These are phyloP conservation scores for Anneissia japonica DNA, from an alignment of 35 echinoderm and acorn worm genomes.

Conservation along the genomic window DNA sequence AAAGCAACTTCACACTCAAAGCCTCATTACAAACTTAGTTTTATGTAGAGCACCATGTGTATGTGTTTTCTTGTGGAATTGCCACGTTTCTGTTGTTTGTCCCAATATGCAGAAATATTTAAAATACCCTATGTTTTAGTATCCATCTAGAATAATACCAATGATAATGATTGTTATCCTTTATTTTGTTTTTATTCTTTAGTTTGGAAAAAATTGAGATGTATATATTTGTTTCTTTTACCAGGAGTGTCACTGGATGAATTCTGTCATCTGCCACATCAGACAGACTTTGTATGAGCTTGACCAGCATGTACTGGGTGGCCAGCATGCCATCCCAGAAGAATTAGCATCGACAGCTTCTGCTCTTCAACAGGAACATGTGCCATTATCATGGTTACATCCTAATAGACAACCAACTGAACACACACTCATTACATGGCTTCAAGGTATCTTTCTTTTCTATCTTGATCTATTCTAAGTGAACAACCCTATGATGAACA, in stretches of 20 bases:
- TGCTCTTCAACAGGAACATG: slow-evolving; percentile 71
- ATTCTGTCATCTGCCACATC: slow-evolving; percentile 81
- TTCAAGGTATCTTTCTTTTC: slow-evolving; percentile 34
- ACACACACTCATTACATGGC: slow-evolving; percentile 82
- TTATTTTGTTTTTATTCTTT: too few species aligned
- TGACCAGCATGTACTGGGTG: slow-evolving; percentile 57
- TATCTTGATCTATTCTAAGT: neutral
- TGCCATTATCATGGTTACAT: slow-evolving; percentile 89
- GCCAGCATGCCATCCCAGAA: slow-evolving; percentile 69
- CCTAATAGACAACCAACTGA: slow-evolving; percentile 66
- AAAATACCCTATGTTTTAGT: too few species aligned
- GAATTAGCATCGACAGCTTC: slow-evolving; percentile 21
- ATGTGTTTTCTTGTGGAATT: too few species aligned
- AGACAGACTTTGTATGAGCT: slow-evolving; percentile 67
- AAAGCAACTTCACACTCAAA: too few species aligned
- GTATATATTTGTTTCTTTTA: neutral
- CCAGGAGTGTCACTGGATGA: slow-evolving; percentile 97
- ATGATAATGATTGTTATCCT: too few species aligned
- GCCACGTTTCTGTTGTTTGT: too few species aligned
- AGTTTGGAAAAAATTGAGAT: too few species aligned
- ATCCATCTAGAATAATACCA: too few species aligned
- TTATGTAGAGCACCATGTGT: too few species aligned
- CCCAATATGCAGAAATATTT: too few species aligned
- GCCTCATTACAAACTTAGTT: too few species aligned
- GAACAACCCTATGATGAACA: too few species aligned